phyloP scores from a whole-genome alignment of 2,113 vertebrate species.

The Hydropotes inermis region DNA sequence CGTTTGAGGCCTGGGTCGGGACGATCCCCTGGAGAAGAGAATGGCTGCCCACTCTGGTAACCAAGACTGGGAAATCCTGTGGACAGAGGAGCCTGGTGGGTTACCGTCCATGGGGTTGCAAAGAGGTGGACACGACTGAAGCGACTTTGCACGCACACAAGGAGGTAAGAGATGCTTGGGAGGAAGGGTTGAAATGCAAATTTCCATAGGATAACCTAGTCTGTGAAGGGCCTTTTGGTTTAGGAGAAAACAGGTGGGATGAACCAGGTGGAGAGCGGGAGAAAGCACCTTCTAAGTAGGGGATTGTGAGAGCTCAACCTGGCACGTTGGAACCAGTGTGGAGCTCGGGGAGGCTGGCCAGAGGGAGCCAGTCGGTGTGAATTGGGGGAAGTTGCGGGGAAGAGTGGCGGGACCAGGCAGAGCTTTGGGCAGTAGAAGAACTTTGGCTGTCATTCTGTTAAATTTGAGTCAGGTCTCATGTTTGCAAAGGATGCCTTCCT shows the following conservation, averaged over 20 bases:
- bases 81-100: not conserved
- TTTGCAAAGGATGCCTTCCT: not conserved
- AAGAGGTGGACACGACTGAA: not conserved
- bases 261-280: too few species aligned
- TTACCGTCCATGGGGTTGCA: not conserved
- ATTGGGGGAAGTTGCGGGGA: accelerated
- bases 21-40: not conserved
- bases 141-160: accelerated
- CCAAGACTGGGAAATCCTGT: not conserved
- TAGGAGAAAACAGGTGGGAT: not conserved
- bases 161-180: not conserved
- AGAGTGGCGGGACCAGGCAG: not conserved
- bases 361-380: not conserved
- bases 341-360: not conserved
- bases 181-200: not conserved
- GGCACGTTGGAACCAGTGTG: not conserved
- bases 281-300: not conserved
- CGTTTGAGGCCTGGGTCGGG: accelerated
- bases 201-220: not conserved
- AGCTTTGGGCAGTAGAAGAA: not conserved
- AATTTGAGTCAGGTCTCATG: not conserved
- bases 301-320: not conserved
- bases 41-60: not conserved
- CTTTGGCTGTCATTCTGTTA: not conserved
- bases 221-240: not conserved